Evolutionary conservation across 2,888 invertebrate genomes (phyloP), one percentile per base, ranked within the genome.

Genomic region (Acronicta aceris): DNA sequence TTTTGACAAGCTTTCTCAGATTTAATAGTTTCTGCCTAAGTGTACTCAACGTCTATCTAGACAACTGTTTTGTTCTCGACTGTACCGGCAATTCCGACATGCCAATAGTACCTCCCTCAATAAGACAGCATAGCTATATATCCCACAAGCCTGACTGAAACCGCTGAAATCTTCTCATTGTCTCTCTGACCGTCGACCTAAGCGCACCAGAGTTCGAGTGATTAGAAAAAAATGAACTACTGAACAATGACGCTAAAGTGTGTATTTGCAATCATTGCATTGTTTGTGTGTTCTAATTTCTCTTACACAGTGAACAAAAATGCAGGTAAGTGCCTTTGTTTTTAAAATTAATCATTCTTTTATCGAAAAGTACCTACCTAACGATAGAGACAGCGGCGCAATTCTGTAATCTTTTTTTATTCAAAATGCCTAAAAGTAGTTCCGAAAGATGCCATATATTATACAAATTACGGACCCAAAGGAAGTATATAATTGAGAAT

Each of bases 241-340:
- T 27, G 33, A 33, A 74, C 61, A 43, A 91, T 92, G 91, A 73
- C 74, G 52, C 65, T 69, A 4, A 88, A 85, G 65, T 83, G 79
- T 57, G 59, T 83, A 6, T 46, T 86, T n/a, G 70, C 79, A 12
- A 60, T 90, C 47, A 64, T 90, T 5, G 83, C 82, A 27, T 76
- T 85, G 15, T 80, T 89, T 13, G 77, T 91, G 63, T 83, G 80
- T 77, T 88, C 82, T 7, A 79, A 87, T 81, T 81, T 83, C 66
- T 81, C 91, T 0, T 85, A 84, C 71, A 80, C 80, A 13, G 81
- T 88, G 36, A 76, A 80, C 45, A 77, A 82, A 41, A 71, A 77
- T 59, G 47, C 80, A 53, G 88, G 93, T 92, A 82, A 85, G 84
- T 76, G 2, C 0, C 36, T 36, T 36, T 10, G 5, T 7, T 30